A percentile compares a stretch with the other conserved stretches of the same genome.
Conservation (phyloP, 2,888 invertebrate species). For the Lycia hirtaria region DNA sequence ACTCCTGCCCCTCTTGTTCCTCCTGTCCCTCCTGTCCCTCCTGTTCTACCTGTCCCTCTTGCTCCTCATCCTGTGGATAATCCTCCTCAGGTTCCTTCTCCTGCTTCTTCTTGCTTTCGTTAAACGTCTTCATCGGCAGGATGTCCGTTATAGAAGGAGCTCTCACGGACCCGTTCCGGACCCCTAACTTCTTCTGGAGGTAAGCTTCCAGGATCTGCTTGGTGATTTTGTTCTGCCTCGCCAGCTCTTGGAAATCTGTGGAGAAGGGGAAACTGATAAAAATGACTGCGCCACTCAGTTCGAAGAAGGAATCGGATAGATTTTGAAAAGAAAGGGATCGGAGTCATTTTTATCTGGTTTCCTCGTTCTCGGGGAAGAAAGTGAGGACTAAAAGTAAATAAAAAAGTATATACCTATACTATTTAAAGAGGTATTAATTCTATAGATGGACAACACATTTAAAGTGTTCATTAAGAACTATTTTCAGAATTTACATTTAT, state of each 20-base stretch:
- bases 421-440: too few relatives aligned
- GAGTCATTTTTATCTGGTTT: conserved; percentile 84
- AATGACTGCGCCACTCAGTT: conserved; percentile 70
- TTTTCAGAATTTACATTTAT: too few relatives aligned
- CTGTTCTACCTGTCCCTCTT: too few relatives aligned
- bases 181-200: conserved; percentile 88
- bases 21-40: conserved; percentile 37
- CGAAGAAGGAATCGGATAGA: conserved; percentile 19
- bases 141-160: conserved; percentile 88
- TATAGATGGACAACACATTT: too few relatives aligned
- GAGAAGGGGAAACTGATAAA: conserved; percentile 82
- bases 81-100: conserved; percentile 43
- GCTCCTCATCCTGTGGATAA: conserved; percentile 35
- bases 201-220: conserved; percentile 91
- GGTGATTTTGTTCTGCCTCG: conserved; percentile 91
- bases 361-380: conserved; percentile 56
- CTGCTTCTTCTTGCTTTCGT: conserved; percentile 44
- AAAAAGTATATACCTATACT: too few relatives aligned
- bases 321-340: conserved; percentile 45
- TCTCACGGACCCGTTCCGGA: conserved; percentile 76
- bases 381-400: neutral
- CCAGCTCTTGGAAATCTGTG: conserved; percentile 86
- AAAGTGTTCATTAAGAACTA: too few relatives aligned
- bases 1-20: conserved; percentile 53
- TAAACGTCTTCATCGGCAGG: conserved; percentile 77